phyloP scores from a whole-genome alignment of 2,797 vertebrate species.

The Octomys mimax region DNA sequence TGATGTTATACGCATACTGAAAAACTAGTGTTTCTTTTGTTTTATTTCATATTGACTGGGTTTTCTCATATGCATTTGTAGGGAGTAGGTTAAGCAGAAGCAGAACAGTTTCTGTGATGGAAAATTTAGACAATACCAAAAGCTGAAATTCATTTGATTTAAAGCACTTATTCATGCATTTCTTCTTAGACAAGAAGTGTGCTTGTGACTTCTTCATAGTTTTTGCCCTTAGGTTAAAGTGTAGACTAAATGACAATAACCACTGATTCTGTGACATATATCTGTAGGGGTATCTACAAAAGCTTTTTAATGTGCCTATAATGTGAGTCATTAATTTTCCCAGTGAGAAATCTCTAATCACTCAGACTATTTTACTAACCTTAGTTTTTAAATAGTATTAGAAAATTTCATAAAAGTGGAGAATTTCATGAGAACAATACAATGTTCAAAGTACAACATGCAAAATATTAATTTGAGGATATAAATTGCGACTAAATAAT shows the following conservation, averaged over 20 bases:
- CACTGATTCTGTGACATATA: neutral
- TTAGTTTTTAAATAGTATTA: neutral
- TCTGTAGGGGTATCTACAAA: neutral
- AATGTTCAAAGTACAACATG: neutral
- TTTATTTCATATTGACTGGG: neutral
- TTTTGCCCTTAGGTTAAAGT: neutral
- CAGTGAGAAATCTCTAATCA: neutral
- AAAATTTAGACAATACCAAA: conserved; percentile 45
- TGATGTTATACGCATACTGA: neutral
- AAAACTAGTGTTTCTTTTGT: neutral
- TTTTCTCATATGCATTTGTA: conserved; percentile 65
- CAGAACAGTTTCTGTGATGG: conserved; percentile 60
- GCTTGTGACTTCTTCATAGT: neutral
- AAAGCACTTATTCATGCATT: neutral
- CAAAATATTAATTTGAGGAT: neutral
- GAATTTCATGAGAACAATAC: neutral
- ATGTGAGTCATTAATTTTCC: neutral
- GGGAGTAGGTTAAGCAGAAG: conserved; percentile 51
- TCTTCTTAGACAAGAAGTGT: neutral
- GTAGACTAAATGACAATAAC: neutral
- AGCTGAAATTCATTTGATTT: conserved; percentile 55
- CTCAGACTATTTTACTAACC: neutral
- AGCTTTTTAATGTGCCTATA: neutral
- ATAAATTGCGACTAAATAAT: neutral
- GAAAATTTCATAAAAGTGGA: neutral